Base-by-base conservation (phyloP, 2,797 vertebrate genomes). In the Avahi laniger region DNA sequence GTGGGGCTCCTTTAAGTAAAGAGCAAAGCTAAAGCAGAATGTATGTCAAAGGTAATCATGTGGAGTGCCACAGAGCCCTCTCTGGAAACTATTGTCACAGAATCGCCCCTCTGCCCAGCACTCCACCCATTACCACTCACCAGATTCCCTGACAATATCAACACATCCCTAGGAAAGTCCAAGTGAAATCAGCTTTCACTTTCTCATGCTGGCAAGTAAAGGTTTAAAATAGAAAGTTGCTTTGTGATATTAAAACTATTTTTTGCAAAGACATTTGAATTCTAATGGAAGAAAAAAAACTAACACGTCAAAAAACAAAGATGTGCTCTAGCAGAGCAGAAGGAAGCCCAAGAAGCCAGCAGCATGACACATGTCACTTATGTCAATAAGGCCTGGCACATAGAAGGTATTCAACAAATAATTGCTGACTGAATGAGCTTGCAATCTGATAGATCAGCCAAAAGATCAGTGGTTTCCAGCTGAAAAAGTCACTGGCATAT, bases 261-360 rank as follows among this genome's bases (percentile, higher is more conserved):
- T 80, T 57, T 89, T 93, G 91, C 54, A 91, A 93, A 88, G 13
- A 63, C 61, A 95, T 72, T 43, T 87, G n/a, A 17, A 89, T 76
- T 82, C 38, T 69, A 83, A 52, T 4, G 4, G 20, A 61, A 33
- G 28, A 33, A 24, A 30, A 30, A 38, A 41, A 33, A 30, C 5
- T 28, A 12, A 30, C 35, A 18, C 8, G 8, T 52, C 18, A 63
- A 72, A 87, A 94, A 89, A 24, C 15, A 95, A 84, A 81, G 22
- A 38, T 59, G 18, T 35, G 1, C 14, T 70, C 48, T 82, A 73
- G 10, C 1, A 88, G 26, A 82, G 20, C 30, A 90, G 2, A 5
- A 85, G 89, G 22, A 69, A 85, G 38, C 24, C 79, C 38, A 15
- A 87, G 57, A 72, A 81, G 48, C 33, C 26, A 46, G 59, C 1